A percentile compares a stretch with the other conserved stretches of the same genome.
Conservation (phyloP, 2,797 vertebrate species). For the Gorsachius magnificus region DNA sequence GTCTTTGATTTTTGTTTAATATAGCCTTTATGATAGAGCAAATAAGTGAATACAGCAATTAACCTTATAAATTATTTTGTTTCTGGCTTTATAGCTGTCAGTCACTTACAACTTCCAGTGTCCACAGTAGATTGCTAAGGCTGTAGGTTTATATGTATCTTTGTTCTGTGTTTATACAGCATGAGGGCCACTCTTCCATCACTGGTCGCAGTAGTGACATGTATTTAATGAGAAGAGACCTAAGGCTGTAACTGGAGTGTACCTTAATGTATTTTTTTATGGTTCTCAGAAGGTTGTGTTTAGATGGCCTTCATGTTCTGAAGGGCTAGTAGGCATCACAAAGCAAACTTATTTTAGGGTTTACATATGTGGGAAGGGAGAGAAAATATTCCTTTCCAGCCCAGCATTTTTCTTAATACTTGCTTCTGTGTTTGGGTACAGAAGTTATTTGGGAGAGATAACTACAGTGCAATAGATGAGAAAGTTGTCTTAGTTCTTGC, state of each 20-base stretch:
- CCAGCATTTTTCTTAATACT: neutral
- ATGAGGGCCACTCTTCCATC: neutral
- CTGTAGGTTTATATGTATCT: neutral
- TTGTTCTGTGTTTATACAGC: neutral
- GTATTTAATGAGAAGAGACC: neutral
- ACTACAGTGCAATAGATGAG: neutral
- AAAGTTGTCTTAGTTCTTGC: neutral
- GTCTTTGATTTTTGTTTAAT: neutral
- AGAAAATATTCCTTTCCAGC: neutral
- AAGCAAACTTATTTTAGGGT: neutral
- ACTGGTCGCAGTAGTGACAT: neutral
- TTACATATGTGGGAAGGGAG: neutral
- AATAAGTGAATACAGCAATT: neutral
- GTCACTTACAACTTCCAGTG: neutral
- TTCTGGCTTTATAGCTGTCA: neutral
- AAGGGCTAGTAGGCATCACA: neutral
- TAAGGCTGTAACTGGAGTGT: neutral
- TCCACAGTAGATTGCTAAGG: neutral
- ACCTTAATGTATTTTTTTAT: neutral
- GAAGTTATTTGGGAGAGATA: neutral
- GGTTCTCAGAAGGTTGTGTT: neutral
- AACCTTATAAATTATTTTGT: neutral
- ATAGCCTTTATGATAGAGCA: neutral
- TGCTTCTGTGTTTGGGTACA: neutral
- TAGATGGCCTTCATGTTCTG: neutral